Base-by-base conservation (phyloP, 2,888 invertebrate genomes). In the Drosophila leonis region DNA sequence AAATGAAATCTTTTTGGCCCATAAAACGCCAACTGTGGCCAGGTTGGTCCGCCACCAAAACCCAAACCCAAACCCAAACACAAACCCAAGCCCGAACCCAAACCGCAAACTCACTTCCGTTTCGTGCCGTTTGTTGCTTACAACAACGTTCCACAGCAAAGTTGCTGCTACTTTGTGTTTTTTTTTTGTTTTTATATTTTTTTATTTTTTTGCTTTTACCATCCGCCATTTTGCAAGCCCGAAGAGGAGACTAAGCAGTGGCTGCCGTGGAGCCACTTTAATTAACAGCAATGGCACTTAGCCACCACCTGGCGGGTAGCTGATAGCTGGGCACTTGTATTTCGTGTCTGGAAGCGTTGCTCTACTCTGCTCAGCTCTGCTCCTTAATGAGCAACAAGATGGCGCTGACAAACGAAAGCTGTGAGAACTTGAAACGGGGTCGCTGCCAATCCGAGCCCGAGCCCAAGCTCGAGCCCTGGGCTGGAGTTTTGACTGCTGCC, bases 71-170 rank as follows among this genome's bases (percentile, higher is more conserved):
- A 67, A 20, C 55, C 60, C 60, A 41, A 56, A 56, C 35, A 83
- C 83, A 89, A 67, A 29, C 57, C 63, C 63, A 51, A 57, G 61
- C 61, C 54, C 85, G 79, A 69, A 56, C 69, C 67, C 44, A 76
- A 87, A 89, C 89, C 89, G 81, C 87, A 88, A 83, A 86, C 75
- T 89, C 84, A 89, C 89, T 89, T 89, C 89, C 89, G 90, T 84
- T 89, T 83, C 83, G 78, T 75, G 65, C 72, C 62, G 62, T 73
- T 76, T 72, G 64, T 64, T 77, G 68, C 72, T 72, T 77, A 72
- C 78, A 78, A 54, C 59, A 49, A 57, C 60, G 54, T 42, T 51
- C 29, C 63, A 39, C 68, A 54, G 64, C 66, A 65, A 42, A 61
- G 61, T 46, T 65, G 61, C 10, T 61, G 57, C 55, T 56, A 65